Percentiles rank a stretch among this genome's conserved stretches.
These are phyloP conservation scores for Drosophila equinoxialis DNA, from an alignment of 1,140 invertebrate genomes.

Conservation along the genomic window DNA sequence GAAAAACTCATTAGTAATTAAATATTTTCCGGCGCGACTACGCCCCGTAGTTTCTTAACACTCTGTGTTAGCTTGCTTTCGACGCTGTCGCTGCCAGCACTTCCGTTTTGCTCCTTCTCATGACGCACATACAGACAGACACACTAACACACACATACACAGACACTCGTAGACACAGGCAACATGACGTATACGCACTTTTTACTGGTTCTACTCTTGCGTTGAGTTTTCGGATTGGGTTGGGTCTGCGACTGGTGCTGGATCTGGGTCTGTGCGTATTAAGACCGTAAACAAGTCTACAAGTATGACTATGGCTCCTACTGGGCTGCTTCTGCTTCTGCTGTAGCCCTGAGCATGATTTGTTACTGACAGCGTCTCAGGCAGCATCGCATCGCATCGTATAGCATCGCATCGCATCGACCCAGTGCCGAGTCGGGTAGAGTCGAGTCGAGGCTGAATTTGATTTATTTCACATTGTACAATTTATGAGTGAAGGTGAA, in stretches of 20 bases:
- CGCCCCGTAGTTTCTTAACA: constrained; percentile 70
- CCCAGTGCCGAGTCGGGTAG: background rate
- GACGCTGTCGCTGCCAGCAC: constrained; percentile 61
- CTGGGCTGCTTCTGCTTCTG: constrained; percentile 38
- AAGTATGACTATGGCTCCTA: constrained; percentile 54
- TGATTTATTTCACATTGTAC: constrained; percentile 79
- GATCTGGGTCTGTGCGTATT: constrained; percentile 54
- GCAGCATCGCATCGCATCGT: constrained; percentile 38
- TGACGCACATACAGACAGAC: constrained; percentile 28
- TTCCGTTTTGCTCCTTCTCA: constrained; percentile 50
- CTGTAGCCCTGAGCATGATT: constrained; percentile 76
- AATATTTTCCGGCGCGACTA: constrained; percentile 75
- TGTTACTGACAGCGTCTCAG: constrained; percentile 79
- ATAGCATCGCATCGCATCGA: constrained; percentile 12
- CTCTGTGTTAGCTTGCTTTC: constrained; percentile 27
- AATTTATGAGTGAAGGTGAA: constrained; percentile 82
- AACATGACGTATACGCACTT: constrained; percentile 68
- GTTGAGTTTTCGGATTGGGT: constrained; percentile 10
- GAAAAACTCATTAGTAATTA: constrained; percentile 80
- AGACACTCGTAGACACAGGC: constrained; percentile 9
- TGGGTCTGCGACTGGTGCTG: background rate
- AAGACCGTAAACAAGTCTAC: constrained; percentile 74
- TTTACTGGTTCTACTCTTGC: constrained; percentile 25
- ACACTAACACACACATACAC: background rate
- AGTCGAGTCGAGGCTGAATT: constrained; percentile 60